Evolutionary conservation across 1,140 invertebrate species (phyloP).

Genomic region (Centruroides sculpturatus): DNA sequence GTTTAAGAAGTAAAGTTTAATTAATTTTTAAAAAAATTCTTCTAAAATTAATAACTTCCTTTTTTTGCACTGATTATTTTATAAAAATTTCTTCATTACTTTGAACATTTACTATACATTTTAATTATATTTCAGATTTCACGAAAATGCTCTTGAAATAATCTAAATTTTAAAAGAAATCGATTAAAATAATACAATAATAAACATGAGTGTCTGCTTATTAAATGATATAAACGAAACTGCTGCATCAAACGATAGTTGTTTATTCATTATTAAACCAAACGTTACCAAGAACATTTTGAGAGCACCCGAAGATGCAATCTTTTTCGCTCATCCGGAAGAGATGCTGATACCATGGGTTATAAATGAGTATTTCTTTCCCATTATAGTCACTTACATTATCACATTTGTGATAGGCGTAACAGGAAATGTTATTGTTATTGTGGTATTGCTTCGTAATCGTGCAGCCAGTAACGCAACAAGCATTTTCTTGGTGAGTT

Average conservation of each 20-base stretch:
- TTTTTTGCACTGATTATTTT: too few relatives aligned
- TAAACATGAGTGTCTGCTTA: too few relatives aligned
- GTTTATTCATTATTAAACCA: background rate
- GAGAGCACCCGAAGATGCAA: slow-evolving; percentile 2
- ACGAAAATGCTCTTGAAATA: too few relatives aligned
- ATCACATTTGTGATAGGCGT: slow-evolving; percentile 18
- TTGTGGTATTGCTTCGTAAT: slow-evolving; percentile 11
- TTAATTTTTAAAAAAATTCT: too few relatives aligned
- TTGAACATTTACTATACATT: too few relatives aligned
- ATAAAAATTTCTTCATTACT: too few relatives aligned
- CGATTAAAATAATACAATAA: too few relatives aligned
- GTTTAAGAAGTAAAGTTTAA: too few relatives aligned
- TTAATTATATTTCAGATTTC: too few relatives aligned
- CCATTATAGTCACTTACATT: slow-evolving; percentile 17
- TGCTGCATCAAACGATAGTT: background rate
- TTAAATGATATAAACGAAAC: background rate
- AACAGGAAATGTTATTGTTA: slow-evolving; percentile 16
- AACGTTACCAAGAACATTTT: background rate
- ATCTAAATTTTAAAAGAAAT: too few relatives aligned
- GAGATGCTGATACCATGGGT: slow-evolving; percentile 17
- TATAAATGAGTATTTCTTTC: slow-evolving; percentile 12
- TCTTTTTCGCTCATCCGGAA: slow-evolving; percentile 11
- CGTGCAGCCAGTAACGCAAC: slow-evolving; percentile 8
- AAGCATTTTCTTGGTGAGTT: slow-evolving; percentile 18
- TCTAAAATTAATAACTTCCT: too few relatives aligned